Conservation (phyloP, 2,113 vertebrate species). For the Ameiurus melas region DNA sequence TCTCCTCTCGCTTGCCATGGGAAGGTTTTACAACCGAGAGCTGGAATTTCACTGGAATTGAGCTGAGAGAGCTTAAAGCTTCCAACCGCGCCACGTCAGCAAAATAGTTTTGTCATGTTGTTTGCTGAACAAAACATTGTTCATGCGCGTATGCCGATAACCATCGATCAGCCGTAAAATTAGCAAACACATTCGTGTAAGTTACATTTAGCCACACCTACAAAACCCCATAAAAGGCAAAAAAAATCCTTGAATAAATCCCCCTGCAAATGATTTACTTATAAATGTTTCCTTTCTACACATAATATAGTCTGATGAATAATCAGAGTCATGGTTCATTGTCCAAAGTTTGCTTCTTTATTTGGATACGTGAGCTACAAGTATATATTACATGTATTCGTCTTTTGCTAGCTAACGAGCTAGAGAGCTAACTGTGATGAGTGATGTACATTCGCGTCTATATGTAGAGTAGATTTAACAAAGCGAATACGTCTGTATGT, state of each 20-base stretch:
- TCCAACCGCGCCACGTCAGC: not conserved
- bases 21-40: not conserved
- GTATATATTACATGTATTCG: not conserved
- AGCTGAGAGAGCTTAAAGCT: not conserved
- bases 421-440: not conserved
- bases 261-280: not conserved
- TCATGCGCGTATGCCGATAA: not conserved
- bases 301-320: not conserved
- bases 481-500: not conserved
- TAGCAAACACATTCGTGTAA: not conserved
- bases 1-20: not conserved
- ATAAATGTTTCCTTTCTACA: not conserved
- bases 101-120: not conserved
- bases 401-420: not conserved
- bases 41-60: not conserved
- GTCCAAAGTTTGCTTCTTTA: not conserved
- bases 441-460: not conserved
- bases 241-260: not conserved
- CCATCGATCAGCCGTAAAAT: not conserved
- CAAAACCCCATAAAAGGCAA: not conserved
- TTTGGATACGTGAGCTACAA: not conserved
- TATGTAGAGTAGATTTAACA: not conserved
- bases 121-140: not conserved
- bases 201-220: not conserved
- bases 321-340: not conserved